These are phyloP conservation scores for Opisthograptis luteolata DNA, from an alignment of 2,888 invertebrate species.

Conservation along the genomic window DNA sequence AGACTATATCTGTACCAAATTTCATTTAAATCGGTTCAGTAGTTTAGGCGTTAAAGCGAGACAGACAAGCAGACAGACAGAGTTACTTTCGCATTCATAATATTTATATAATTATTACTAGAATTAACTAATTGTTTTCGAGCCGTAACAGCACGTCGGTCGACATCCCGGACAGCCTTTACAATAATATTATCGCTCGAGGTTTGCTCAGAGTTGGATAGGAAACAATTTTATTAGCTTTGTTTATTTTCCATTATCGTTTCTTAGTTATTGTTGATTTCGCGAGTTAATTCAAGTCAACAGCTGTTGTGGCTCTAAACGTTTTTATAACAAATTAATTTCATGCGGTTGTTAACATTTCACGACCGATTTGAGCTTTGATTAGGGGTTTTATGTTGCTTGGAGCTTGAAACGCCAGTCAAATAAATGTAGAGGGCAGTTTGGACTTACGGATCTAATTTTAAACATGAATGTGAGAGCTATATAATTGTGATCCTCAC, in stretches of 20 bases:
- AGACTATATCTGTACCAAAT: too few species aligned
- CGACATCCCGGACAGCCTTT: background rate
- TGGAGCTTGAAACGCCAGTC: too few species aligned
- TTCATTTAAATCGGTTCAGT: too few species aligned
- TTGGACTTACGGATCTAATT: too few species aligned
- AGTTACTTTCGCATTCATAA: too few species aligned
- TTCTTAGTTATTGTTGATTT: constrained; percentile 29
- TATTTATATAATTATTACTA: too few species aligned
- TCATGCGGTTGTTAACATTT: background rate
- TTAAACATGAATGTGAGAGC: too few species aligned
- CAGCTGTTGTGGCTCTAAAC: constrained; percentile 19
- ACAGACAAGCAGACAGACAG: too few species aligned
- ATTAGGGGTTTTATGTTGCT: background rate
- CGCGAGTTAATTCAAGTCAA: constrained; percentile 12
- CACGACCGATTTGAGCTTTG: background rate
- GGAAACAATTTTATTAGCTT: constrained; percentile 35
- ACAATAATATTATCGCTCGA: constrained; percentile 20
- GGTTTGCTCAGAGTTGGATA: constrained; percentile 29
- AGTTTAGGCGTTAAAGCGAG: too few species aligned
- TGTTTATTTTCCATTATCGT: constrained; percentile 47
- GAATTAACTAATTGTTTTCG: too few species aligned
- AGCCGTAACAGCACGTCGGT: background rate
- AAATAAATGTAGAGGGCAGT: too few species aligned
- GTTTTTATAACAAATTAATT: constrained; percentile 8
- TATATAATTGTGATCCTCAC: too few species aligned